Percentiles rank a stretch among this genome's conserved stretches.
Evolutionary conservation across 2,113 vertebrate species (phyloP).

Genomic region (Limnothrissa miodon): DNA sequence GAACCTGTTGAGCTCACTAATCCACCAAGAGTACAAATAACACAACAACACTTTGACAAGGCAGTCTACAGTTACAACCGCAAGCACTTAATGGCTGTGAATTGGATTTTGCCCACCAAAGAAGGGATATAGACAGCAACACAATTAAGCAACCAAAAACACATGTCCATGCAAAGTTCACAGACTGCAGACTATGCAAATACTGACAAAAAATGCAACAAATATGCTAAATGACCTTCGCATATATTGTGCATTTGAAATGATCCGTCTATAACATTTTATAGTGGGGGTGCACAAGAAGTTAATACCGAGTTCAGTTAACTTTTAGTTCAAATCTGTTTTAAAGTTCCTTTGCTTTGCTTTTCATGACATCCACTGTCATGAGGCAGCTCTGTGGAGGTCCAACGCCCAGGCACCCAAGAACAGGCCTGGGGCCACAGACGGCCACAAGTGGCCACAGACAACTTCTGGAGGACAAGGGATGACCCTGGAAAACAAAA

Average conservation of each 20-base stretch:
- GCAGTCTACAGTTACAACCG: conserved; percentile 26
- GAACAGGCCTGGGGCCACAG: background rate
- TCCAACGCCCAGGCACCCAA: background rate
- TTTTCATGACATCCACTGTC: background rate
- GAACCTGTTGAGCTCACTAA: conserved; percentile 12
- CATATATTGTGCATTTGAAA: background rate
- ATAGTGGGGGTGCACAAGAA: background rate
- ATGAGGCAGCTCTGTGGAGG: background rate
- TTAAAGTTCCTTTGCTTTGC: background rate
- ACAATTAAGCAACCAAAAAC: conserved; percentile 17
- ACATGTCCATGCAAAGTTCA: background rate
- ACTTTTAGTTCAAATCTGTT: background rate
- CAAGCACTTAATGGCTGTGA: conserved; percentile 24
- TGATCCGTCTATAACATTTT: background rate
- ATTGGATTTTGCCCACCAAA: conserved; percentile 5
- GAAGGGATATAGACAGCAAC: conserved; percentile 15
- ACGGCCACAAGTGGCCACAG: background rate
- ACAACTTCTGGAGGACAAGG: background rate
- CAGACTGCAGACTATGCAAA: conserved; percentile 14
- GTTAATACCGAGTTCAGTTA: background rate
- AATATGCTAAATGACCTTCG: background rate
- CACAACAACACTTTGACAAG: conserved; percentile 22
- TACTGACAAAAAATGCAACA: background rate
- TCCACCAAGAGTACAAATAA: conserved; percentile 36
- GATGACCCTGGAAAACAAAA: too few relatives aligned